phyloP scores from a whole-genome alignment of 2,888 invertebrate genomes.

The Idaea dimidiata region DNA sequence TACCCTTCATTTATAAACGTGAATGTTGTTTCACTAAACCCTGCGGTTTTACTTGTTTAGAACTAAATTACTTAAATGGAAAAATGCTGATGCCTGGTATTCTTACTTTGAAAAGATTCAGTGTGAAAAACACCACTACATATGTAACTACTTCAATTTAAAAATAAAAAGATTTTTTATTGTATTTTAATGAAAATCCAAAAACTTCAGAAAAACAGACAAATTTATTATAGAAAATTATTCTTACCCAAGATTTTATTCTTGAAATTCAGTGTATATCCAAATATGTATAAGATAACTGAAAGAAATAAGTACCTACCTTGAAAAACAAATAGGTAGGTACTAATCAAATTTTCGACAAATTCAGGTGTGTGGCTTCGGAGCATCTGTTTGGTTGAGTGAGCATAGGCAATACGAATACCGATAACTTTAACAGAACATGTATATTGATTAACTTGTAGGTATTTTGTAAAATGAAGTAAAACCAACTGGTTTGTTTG shows the following conservation, averaged over 20 bases:
- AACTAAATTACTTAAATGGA: neutral
- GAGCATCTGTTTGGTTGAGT: neutral
- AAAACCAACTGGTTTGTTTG: neutral
- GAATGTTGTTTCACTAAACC: neutral
- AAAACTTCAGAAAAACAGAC: neutral
- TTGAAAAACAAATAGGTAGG: neutral
- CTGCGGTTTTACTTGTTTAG: neutral
- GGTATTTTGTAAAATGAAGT: neutral
- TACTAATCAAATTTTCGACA: neutral
- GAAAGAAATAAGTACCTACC: neutral
- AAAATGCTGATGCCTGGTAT: neutral
- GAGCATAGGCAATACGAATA: neutral
- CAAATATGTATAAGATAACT: neutral
- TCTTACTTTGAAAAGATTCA: neutral
- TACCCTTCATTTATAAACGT: constrained; percentile 17
- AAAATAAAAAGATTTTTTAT: neutral
- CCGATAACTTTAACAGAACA: neutral
- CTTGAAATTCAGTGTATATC: neutral
- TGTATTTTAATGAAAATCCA: neutral
- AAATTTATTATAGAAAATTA: neutral
- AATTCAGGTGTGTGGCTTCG: neutral
- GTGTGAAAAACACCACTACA: neutral
- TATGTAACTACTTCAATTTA: neutral
- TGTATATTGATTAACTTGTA: neutral
- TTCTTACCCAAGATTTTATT: neutral